Base-by-base conservation (phyloP, 1,140 invertebrate genomes). In the Antheraea mylitta region DNA sequence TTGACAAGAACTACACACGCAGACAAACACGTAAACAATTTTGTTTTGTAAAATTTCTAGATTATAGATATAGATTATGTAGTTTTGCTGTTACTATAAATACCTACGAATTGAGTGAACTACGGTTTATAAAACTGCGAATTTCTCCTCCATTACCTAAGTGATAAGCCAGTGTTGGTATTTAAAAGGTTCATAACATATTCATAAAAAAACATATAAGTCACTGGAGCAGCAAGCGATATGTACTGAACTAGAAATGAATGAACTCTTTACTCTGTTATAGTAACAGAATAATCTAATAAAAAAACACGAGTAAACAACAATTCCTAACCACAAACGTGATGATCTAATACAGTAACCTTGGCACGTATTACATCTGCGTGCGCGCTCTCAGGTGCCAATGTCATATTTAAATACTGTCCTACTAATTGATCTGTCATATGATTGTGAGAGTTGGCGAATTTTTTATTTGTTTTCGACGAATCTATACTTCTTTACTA, bases 351-450 rank as follows among this genome's bases (percentile, higher is more conserved):
- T 53, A 13, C 45, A 16, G 45, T 53, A 53, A 53, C 45, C 45
- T 53, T 53, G 45, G 45, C 45, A 53, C 45, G 45, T 53, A 53
- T 53, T 53, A 53, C 45, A 53, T 53, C 45, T 53, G 11, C 45
- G 45, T n/a, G 45, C 11, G 11, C 45, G 16, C 45, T 53, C 45
- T 53, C 45, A 53, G 45, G 45, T 53, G 45, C 45, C 45, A 53
- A 53, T 53, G 45, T 53, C 45, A 53, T 53, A 53, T 53, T 53
- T 53, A 53, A 53, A 53, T 53, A n/a, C 45, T 9, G 16, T 53
- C 13, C 45, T 13, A 16, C 45, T 16, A 53, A 53, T 6, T 16
- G 45, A 53, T 53, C 45, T 53, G 45, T 53, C 45, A 53, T 53
- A 53, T 53, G 45, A 53, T 53, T 53, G 45, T 53, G 45, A 9